Percentiles rank a stretch among this genome's conserved stretches.
Evolutionary conservation across 2,113 vertebrate genomes (phyloP).

Genomic region (Puma concolor): DNA sequence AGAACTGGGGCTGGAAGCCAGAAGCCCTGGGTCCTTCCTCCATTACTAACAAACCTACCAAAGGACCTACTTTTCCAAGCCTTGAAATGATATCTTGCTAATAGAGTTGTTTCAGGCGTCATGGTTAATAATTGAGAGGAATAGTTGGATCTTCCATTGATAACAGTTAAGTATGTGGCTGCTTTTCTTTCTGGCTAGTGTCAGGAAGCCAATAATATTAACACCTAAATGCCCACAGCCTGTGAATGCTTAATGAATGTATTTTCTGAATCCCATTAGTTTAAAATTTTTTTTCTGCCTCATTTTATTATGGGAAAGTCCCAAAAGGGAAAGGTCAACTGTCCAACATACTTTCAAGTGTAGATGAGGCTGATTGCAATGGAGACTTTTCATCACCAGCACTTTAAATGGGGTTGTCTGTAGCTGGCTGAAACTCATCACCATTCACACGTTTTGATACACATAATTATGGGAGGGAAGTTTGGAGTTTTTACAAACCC

Average conservation of each 20-base stretch:
- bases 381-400: neutral
- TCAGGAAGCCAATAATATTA: neutral
- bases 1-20: slow-evolving; percentile 10
- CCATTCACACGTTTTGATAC: neutral
- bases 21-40: neutral
- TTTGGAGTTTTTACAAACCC: neutral
- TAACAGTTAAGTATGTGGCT: neutral
- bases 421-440: neutral
- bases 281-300: neutral
- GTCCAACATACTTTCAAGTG: neutral
- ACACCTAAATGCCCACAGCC: neutral
- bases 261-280: slow-evolving; percentile 16
- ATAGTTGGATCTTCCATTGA: neutral
- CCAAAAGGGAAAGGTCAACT: slow-evolving; percentile 14
- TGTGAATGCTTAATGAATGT: neutral
- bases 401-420: neutral
- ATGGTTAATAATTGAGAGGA: slow-evolving; percentile 39
- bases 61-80: neutral
- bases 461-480: neutral
- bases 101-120: slow-evolving; percentile 42
- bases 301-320: slow-evolving; percentile 17
- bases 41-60: neutral
- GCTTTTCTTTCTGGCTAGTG: neutral
- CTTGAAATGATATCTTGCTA: slow-evolving; percentile 4
- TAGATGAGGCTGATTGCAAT: neutral